Evolutionary conservation across 92 coral and sea anemone genomes (phyloP).

Genomic region (Parazoanthus swiftii): DNA sequence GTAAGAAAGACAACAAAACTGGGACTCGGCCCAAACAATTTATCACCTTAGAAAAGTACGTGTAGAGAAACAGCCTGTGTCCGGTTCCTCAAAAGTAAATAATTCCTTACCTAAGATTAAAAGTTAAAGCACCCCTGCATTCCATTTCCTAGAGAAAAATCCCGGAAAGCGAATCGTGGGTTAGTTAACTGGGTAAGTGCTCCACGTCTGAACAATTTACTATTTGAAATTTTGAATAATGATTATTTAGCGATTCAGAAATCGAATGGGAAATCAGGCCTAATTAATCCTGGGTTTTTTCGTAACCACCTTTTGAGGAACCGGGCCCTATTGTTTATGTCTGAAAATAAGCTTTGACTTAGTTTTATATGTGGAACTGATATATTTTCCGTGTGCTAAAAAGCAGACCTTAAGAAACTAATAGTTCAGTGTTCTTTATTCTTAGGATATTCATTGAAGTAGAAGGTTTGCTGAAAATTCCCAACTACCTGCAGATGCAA

Average conservation of each 20-base stretch:
- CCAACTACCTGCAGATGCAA: not conserved
- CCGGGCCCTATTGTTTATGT: no score
- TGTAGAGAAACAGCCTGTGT: conserved; percentile 12
- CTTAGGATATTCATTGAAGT: not conserved
- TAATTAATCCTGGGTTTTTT: no score
- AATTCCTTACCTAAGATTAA: not conserved
- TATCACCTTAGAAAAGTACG: conserved; percentile 58
- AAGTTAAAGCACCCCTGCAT: no score
- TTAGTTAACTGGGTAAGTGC: no score
- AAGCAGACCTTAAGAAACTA: not conserved
- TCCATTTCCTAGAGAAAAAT: no score
- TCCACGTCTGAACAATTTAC: no score
- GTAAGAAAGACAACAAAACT: conserved; percentile 61
- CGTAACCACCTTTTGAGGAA: no score
- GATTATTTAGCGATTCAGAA: no score
- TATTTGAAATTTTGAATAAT: no score
- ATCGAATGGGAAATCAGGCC: no score
- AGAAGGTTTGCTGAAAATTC: not conserved
- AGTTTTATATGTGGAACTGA: not conserved
- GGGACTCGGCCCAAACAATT: conserved; percentile 54
- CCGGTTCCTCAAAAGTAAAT: not conserved
- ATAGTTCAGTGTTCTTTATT: not conserved
- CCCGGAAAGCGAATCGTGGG: no score
- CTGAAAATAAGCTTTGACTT: not conserved
- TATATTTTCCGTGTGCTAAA: no score